Evolutionary conservation across 2,797 vertebrate genomes (phyloP).

Genomic region (Serranus cabrilla): DNA sequence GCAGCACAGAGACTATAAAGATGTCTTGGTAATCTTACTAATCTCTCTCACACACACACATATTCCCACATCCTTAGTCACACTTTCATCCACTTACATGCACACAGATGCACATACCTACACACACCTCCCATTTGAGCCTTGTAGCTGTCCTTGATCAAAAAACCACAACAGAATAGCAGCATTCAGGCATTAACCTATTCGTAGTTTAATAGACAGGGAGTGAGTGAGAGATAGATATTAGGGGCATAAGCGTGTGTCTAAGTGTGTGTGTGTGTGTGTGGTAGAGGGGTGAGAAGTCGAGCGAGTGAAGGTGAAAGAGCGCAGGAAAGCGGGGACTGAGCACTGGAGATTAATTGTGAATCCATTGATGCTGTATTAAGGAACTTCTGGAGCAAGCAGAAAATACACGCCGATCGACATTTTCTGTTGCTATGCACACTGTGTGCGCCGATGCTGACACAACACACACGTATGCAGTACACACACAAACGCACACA

Average conservation of each 20-base stretch:
- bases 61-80: constrained; percentile 11
- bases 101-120: constrained; percentile 12
- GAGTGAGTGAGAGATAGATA: constrained; percentile 33
- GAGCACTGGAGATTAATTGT: constrained; percentile 69
- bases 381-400: constrained; percentile 72
- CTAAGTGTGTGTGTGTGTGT: constrained; percentile 7
- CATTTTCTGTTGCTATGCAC: constrained; percentile 65
- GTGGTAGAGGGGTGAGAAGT: constrained; percentile 11
- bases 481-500: background rate
- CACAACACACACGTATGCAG: constrained; percentile 46
- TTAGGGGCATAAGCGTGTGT: constrained; percentile 10
- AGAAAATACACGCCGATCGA: constrained; percentile 69
- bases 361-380: constrained; percentile 75
- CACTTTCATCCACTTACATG: constrained; percentile 2
- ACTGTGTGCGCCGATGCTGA: constrained; percentile 59
- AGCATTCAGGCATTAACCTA: constrained; percentile 16
- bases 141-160: constrained; percentile 29
- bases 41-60: constrained; percentile 32
- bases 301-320: constrained; percentile 50
- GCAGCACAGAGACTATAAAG: constrained; percentile 59
- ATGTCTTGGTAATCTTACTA: constrained; percentile 48
- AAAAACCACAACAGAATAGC: constrained; percentile 29
- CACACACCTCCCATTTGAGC: constrained; percentile 20
- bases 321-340: constrained; percentile 37
- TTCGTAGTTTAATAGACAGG: constrained; percentile 32